Evolutionary conservation across 2,797 vertebrate genomes (phyloP), one percentile per base, ranked within the genome.

Genomic region (Nasua narica): DNA sequence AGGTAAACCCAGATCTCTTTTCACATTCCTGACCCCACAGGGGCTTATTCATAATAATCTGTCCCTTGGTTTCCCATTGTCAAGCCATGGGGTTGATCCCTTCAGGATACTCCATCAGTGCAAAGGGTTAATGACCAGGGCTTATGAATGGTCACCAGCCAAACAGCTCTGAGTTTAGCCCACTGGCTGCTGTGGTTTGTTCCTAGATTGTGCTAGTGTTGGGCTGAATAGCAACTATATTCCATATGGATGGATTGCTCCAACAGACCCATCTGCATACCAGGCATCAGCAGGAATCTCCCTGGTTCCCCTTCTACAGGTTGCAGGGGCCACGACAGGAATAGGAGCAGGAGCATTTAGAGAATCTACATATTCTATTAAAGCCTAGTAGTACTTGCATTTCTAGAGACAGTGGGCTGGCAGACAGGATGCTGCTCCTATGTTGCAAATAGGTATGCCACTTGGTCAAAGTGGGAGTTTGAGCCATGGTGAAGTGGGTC

Each of bases 401-500:
- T 81, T 79, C 43, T 40, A 60, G 25, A 58, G 25, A 70, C 2
- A 48, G 25, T 11, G 10, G 23, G 23, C 54, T 4, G 6, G 23
- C 4, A 27, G 60, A 14, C 29, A 48, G 18, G 37, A 7, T n/a
- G 18, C 35, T 27, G 10, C 62, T 60, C 15, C 35, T 6, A 5
- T 15, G 14, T 7, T 62, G 10, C 0, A 13, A 46, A 48, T 25
- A n/a, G 6, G 43, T 25, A 23, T 8, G 2, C 16, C 18, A 32
- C 40, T 70, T 40, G 16, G 91, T 87, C 32, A 14, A 27, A n/a
- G n/a, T 40, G 52, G 19, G 62, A 50, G n/a, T 48, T 10, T 35
- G 43, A 32, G 7, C 43, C 19, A 1, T 70, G 79, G 62, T 43
- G 52, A 60, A 19, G 14, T 60, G 52, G 29, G 13, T n/a, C 8